Conservation (phyloP, 2,888 invertebrate genomes). For the Penaeus monodon region DNA sequence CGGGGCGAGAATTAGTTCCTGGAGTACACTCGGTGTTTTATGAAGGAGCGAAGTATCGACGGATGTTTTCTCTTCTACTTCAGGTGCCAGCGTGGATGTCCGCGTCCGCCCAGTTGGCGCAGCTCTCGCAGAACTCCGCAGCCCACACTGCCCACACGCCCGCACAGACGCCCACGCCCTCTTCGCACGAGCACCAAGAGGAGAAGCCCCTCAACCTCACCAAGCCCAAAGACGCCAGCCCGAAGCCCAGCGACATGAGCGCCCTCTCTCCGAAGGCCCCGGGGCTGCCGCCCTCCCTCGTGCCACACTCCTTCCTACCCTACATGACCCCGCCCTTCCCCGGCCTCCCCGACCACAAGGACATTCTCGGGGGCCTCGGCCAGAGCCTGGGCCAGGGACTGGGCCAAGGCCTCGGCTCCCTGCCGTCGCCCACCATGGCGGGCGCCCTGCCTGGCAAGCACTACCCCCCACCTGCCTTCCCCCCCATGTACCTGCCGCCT, state of each 20-base stretch:
- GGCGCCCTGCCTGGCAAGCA: constrained; percentile 57
- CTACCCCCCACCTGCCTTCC: constrained; percentile 60
- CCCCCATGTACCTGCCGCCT: constrained; percentile 65
- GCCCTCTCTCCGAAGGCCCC: constrained; percentile 49
- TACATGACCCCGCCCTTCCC: constrained; percentile 63
- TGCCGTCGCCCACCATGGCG: constrained; percentile 57
- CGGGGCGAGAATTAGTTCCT: too few species aligned
- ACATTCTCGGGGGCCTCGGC: constrained; percentile 54
- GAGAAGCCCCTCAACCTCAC: constrained; percentile 65
- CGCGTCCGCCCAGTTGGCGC: constrained; percentile 81
- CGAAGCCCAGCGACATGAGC: constrained; percentile 51
- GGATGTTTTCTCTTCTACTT: constrained; percentile 65
- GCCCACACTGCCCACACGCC: constrained; percentile 41
- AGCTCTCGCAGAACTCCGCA: constrained; percentile 73
- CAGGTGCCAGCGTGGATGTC: constrained; percentile 76
- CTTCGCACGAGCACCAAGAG: constrained; percentile 60
- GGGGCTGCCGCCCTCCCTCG: constrained; percentile 59
- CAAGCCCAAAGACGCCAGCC: constrained; percentile 64
- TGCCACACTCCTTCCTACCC: constrained; percentile 61
- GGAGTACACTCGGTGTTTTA: too few species aligned
- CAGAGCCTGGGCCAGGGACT: constrained; percentile 44
- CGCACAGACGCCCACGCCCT: constrained; percentile 41
- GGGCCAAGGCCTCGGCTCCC: constrained; percentile 47
- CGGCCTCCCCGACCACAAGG: constrained; percentile 59
- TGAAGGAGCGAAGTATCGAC: neutral